Evolutionary conservation across 2,113 vertebrate species (phyloP).

Genomic region (Meriones unguiculatus): DNA sequence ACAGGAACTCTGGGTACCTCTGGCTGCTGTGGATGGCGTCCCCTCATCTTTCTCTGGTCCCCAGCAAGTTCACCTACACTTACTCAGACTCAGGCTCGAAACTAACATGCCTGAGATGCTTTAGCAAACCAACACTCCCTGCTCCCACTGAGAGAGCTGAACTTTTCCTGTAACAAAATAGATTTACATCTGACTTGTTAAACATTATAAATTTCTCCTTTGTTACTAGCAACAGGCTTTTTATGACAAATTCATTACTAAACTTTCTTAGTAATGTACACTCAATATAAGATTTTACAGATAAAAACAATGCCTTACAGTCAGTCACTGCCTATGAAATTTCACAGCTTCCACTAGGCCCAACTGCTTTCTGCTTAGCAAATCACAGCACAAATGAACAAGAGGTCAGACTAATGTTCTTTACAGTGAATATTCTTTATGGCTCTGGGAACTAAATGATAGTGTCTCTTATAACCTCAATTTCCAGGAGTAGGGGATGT

Average conservation of each 20-base stretch:
- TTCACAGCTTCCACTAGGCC: slow-evolving; percentile 54
- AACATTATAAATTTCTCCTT: slow-evolving; percentile 18
- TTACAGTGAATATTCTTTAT: not conserved
- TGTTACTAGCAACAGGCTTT: slow-evolving; percentile 10
- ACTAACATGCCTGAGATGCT: not conserved
- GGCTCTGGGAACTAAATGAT: not conserved
- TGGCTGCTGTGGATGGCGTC: not conserved
- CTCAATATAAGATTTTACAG: slow-evolving; percentile 26
- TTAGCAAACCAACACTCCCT: not conserved
- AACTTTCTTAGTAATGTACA: slow-evolving; percentile 42
- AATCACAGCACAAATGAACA: not conserved
- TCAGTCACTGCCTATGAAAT: slow-evolving; percentile 55
- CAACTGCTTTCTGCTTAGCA: slow-evolving; percentile 50
- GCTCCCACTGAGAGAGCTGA: not conserved
- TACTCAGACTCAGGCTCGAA: not conserved
- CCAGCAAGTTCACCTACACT: not conserved
- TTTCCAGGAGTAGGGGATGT: slow-evolving; percentile 19
- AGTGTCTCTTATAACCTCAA: slow-evolving; percentile 51
- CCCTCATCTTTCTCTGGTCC: not conserved
- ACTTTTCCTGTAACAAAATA: not conserved
- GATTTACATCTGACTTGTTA: slow-evolving; percentile 16
- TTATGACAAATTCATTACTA: slow-evolving; percentile 38
- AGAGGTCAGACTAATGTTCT: not conserved
- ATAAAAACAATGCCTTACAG: slow-evolving; percentile 40
- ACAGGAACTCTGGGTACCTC: not conserved